Percentiles rank a stretch among this genome's conserved stretches.
Conservation (phyloP, 2,888 invertebrate genomes). For the Pandemis corylana region DNA sequence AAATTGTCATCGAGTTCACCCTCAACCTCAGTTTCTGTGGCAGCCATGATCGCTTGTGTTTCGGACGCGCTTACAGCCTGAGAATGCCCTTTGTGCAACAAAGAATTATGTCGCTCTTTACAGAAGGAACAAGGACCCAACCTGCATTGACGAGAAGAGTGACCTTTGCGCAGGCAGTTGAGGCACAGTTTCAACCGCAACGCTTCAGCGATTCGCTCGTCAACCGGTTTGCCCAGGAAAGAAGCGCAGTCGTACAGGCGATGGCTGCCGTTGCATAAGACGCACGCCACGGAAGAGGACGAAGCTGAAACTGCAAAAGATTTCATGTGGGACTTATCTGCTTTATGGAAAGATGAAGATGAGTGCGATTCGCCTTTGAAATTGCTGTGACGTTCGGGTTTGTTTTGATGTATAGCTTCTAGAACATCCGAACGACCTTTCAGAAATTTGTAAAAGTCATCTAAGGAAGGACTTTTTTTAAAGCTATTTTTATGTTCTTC, state of each 20-base stretch:
- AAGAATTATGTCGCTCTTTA: conserved; percentile 26
- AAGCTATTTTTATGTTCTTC: no score
- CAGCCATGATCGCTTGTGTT: not conserved
- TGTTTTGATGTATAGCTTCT: no score
- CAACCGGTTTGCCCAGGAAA: conserved; percentile 8
- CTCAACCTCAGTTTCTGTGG: no score
- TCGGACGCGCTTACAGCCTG: conserved; percentile 5
- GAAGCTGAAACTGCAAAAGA: no score
- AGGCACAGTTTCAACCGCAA: conserved; percentile 27
- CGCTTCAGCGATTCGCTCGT: conserved; percentile 12
- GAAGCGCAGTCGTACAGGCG: conserved; percentile 12
- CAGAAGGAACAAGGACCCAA: conserved; percentile 21
- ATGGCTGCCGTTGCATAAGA: conserved; percentile 13
- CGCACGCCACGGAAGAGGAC: conserved; percentile 10
- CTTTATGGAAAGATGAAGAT: no score
- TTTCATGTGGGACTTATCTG: no score
- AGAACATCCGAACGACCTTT: no score
- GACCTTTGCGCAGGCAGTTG: conserved; percentile 22
- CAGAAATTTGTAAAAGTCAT: no score
- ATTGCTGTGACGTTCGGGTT: no score
- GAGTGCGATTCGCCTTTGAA: no score
- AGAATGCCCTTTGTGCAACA: conserved; percentile 2
- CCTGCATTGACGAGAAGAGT: conserved; percentile 9
- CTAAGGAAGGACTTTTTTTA: no score
- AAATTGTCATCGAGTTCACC: not conserved